These are phyloP conservation scores for Ctenochaetus hawaiiensis DNA, from an alignment of 2,797 vertebrate species.

Conservation along the genomic window DNA sequence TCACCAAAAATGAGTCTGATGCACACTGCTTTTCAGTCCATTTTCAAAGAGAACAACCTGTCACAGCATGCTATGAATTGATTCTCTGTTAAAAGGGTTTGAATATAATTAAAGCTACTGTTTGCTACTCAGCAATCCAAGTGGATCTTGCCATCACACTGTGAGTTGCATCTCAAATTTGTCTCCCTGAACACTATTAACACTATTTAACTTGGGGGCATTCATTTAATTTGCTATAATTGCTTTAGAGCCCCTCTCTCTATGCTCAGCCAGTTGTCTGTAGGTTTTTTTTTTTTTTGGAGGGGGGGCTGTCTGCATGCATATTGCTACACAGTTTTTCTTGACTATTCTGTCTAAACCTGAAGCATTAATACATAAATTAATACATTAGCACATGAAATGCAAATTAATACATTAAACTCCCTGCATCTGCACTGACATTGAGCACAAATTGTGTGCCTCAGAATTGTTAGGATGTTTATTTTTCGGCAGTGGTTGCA, in stretches of 20 bases:
- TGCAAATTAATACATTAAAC: not conserved
- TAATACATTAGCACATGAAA: constrained; percentile 2
- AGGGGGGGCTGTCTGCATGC: constrained; percentile 56
- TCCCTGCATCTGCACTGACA: not conserved
- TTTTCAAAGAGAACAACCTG: constrained; percentile 74
- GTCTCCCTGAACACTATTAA: constrained; percentile 81
- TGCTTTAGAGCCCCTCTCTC: constrained; percentile 78
- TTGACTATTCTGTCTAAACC: constrained; percentile 27
- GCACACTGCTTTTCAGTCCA: constrained; percentile 63
- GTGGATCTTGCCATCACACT: constrained; percentile 79
- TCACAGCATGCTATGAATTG: constrained; percentile 76
- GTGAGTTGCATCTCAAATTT: constrained; percentile 80
- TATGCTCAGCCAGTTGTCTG: constrained; percentile 71
- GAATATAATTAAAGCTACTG: constrained; percentile 81
- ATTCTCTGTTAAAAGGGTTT: constrained; percentile 75
- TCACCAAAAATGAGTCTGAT: constrained; percentile 57
- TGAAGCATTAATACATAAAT: constrained; percentile 22
- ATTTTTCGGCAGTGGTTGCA: constrained; percentile 5
- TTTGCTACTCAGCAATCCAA: constrained; percentile 77
- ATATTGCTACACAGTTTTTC: constrained; percentile 45
- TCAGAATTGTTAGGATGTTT: constrained; percentile 12
- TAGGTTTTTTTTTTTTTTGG: constrained; percentile 45
- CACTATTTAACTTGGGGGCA: constrained; percentile 83
- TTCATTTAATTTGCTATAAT: constrained; percentile 83
- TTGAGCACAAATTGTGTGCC: not conserved